Percentiles rank a stretch among this genome's conserved stretches.
These are phyloP conservation scores for Monopterus albus DNA, from an alignment of 2,113 vertebrate species.

Conservation along the genomic window DNA sequence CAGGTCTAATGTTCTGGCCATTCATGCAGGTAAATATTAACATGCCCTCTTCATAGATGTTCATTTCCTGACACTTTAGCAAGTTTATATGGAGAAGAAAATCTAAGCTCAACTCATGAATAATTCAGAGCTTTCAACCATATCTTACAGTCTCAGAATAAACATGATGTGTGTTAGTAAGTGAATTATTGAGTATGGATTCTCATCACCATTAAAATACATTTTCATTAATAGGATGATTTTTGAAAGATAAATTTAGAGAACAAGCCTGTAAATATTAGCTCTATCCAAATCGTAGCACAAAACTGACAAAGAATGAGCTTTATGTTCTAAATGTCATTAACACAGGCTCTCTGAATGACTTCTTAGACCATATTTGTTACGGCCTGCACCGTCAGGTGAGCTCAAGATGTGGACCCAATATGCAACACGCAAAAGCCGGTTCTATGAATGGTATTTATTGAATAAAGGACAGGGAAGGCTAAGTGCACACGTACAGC, in stretches of 20 bases:
- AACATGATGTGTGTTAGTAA: neutral
- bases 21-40: conserved; percentile 89
- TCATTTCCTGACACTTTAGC: neutral
- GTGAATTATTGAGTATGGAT: neutral
- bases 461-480: too few species aligned
- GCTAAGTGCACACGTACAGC: too few species aligned
- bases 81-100: too few species aligned
- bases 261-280: too few species aligned
- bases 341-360: neutral
- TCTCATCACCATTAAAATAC: neutral
- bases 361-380: neutral
- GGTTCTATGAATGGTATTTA: too few species aligned
- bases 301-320: too few species aligned
- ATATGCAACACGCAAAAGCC: too few species aligned
- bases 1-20: conserved; percentile 91
- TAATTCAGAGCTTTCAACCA: neutral
- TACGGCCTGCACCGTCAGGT: too few species aligned
- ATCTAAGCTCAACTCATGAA: too few species aligned
- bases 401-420: too few species aligned
- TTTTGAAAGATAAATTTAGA: neutral
- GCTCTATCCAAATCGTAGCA: neutral
- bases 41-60: neutral
- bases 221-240: neutral
- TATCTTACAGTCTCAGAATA: neutral
- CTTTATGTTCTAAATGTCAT: too few species aligned